phyloP scores from a whole-genome alignment of 2,113 vertebrate genomes.

The Jaculus jaculus region DNA sequence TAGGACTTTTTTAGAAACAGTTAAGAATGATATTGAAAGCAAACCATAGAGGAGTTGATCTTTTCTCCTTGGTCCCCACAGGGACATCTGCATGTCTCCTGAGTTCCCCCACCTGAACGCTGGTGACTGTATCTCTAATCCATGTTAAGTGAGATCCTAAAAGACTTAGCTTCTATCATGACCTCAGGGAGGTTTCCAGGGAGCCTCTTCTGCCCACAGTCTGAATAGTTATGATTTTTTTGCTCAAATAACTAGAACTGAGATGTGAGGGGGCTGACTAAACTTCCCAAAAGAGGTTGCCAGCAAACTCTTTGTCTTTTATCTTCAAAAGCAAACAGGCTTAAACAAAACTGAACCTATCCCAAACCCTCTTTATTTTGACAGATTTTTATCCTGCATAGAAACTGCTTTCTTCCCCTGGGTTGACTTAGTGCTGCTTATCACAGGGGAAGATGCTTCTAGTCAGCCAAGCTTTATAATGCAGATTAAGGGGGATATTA shows the following conservation, averaged over 20 bases:
- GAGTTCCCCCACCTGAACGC: not conserved
- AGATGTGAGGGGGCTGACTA: not conserved
- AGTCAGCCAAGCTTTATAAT: not conserved
- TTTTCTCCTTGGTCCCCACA: not conserved
- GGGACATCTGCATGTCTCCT: not conserved
- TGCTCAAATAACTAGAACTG: not conserved
- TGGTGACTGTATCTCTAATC: not conserved
- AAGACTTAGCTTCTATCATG: not conserved
- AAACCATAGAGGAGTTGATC: not conserved
- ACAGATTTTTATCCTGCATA: not conserved
- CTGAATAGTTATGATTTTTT: not conserved
- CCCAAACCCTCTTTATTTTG: not conserved
- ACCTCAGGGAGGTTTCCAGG: not conserved
- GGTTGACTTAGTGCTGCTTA: not conserved
- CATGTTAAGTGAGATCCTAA: not conserved
- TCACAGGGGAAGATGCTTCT: not conserved
- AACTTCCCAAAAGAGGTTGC: not conserved
- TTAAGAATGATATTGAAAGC: not conserved
- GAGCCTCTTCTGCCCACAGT: not conserved
- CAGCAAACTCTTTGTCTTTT: not conserved
- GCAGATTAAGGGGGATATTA: not conserved
- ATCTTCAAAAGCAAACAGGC: slow-evolving; percentile 20
- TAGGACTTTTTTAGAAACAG: not conserved
- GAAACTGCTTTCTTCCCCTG: not conserved
- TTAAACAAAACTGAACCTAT: not conserved